Base-by-base conservation (phyloP, 2,797 vertebrate species). In the Todus mexicanus region DNA sequence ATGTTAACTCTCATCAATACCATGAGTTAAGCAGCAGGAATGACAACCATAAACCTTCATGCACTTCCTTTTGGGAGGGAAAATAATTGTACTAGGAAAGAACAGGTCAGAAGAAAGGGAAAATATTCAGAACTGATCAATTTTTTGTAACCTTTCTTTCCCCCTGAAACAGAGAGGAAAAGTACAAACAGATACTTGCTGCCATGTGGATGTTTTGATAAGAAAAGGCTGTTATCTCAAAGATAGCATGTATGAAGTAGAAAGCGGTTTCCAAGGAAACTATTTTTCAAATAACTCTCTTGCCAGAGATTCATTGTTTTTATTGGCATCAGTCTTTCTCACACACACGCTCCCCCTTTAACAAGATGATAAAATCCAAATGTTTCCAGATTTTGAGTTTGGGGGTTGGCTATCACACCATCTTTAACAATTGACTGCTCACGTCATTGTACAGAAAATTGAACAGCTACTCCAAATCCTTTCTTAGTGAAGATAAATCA, bases 251-350 rank as follows among this genome's bases (percentile, higher is more conserved):
- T 89, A 75, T 76, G 64, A 63, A 89, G 53, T 60, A 94, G 84
- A 92, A 95, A 94, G 65, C 2, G 2, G 96, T 95, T 97, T 90
- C 84, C 93, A 95, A 95, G 89, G 92, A 90, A 95, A 95, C 86
- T 87, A 91, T 65, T 77, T 84, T 66, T 86, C 85, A 93, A 90
- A 75, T 37, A 83, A 29, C 76, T 86, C 33, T 93, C 57, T 72
- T 94, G 59, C 38, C 82, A 69, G 74, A 95, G 25, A 81, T 80
- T 77, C 74, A 47, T 53, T 87, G 78, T 89, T 96, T 96, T 85
- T 57, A 53, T 89, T 93, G 66, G 70, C 70, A 93, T 93, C 65
- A 86, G 86, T 89, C 17, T 82, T 47, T 77, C 48, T 61, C 40
- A 38, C 11, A 72, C 27, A 68, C 26, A 29, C 21, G 12, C 50